These are phyloP conservation scores for Peromyscus polionotus DNA, from an alignment of 2,113 vertebrate genomes.

Conservation along the genomic window DNA sequence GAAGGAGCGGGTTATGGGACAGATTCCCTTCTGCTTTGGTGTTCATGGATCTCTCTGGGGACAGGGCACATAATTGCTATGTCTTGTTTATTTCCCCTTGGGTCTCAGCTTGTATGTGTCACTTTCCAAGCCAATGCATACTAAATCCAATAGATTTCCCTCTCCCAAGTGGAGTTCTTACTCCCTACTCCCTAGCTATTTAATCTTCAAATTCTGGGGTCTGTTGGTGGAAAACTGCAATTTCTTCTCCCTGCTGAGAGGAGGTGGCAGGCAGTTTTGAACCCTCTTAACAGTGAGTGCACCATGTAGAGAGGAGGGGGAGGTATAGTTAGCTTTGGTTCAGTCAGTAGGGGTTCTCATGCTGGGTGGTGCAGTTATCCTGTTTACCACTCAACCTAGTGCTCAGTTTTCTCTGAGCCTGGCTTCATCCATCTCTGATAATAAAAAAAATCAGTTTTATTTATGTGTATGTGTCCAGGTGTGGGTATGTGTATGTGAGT, in stretches of 20 bases:
- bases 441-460: background rate
- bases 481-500: background rate
- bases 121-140: slow-evolving; percentile 41
- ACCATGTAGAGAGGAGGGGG: background rate
- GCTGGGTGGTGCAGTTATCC: rapidly evolving
- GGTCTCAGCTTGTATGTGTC: background rate
- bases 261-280: background rate
- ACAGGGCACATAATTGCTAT: background rate
- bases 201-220: slow-evolving; percentile 21
- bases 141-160: slow-evolving; percentile 41
- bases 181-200: background rate
- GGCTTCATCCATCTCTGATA: background rate
- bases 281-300: background rate
- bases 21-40: background rate
- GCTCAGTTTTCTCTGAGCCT: background rate
- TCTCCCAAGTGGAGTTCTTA: slow-evolving; percentile 42
- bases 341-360: rapidly evolving
- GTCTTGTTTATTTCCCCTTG: slow-evolving; percentile 36
- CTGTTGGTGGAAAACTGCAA: background rate
- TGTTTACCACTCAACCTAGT: background rate
- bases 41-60: background rate
- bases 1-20: background rate
- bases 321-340: background rate
- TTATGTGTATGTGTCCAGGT: background rate
- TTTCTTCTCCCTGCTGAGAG: background rate